phyloP scores from a whole-genome alignment of 92 coral and sea anemone species.

The Anthopleura xanthogrammica region DNA sequence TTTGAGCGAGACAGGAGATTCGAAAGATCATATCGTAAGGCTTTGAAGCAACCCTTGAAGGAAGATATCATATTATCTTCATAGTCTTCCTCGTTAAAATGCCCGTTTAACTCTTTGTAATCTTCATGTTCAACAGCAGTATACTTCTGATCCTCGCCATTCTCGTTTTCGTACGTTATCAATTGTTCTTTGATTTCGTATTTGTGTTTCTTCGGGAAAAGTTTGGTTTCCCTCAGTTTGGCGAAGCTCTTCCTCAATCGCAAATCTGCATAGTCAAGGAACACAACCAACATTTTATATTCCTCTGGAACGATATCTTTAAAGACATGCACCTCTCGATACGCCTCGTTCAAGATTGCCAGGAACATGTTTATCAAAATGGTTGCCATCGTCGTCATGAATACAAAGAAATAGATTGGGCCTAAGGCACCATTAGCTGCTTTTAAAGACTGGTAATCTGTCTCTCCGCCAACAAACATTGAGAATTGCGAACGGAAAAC shows the following conservation, averaged over 20 bases:
- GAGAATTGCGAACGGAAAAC: conserved; percentile 88
- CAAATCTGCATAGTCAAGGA: conserved; percentile 65
- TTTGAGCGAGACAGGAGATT: conserved; percentile 32
- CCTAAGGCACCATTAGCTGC: conserved; percentile 66
- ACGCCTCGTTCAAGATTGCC: conserved; percentile 89
- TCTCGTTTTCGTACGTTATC: conserved; percentile 1
- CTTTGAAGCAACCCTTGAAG: conserved; percentile 49
- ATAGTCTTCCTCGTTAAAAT: conserved; percentile 5
- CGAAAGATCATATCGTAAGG: conserved; percentile 45
- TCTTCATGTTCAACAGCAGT: conserved; percentile 42
- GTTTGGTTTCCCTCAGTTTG: conserved; percentile 42
- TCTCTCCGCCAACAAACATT: conserved; percentile 83
- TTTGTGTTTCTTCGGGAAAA: conserved; percentile 58
- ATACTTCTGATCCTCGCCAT: conserved; percentile 39
- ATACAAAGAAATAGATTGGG: conserved; percentile 81
- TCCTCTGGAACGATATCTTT: conserved; percentile 58
- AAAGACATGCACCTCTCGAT: conserved; percentile 67
- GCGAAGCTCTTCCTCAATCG: conserved; percentile 43
- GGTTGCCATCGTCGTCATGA: conserved; percentile 80
- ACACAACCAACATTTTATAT: conserved; percentile 64
- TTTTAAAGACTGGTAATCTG: conserved; percentile 66
- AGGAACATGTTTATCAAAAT: conserved; percentile 87
- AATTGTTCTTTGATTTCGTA: conserved; percentile 48
- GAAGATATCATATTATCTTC: conserved; percentile 55
- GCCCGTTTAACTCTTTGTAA: not conserved